Base-by-base conservation (phyloP, 2,888 invertebrate species). In the Lydus trimaculatus region DNA sequence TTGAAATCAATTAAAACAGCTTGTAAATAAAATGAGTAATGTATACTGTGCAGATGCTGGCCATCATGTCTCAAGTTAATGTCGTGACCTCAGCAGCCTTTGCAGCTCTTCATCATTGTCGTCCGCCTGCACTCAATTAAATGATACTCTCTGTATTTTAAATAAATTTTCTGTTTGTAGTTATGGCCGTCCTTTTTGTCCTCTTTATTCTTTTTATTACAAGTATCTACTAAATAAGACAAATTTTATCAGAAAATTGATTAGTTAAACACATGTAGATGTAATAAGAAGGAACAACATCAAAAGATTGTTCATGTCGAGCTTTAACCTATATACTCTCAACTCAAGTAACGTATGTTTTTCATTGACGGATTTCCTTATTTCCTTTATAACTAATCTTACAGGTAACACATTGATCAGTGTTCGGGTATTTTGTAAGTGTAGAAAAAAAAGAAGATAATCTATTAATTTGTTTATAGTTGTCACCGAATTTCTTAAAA, bases 1-100 rank as follows among this genome's bases (percentile, higher is more conserved):
- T 72, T 72, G 72, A 63, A 69, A 69, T 67, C 69, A 72, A 69
- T 72, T 72, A 72, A 72, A 52, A 31, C 60, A 66, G 69, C 66
- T 66, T 67, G 62, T 73, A 73, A 74, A 71, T 74, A 70, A 71
- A 73, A 72, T 67, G 67, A 69, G 68, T 72, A 73, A 71, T 70
- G 68, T 68, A 70, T 65, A 60, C 28, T 56, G 65, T 66, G 70
- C 71, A 67, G 72, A 69, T 67, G 68, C 73, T 71, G 73, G 60
- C 65, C 70, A 63, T 63, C 48, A 60, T 66, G 67, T 67, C 67
- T 70, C 56, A 36, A 67, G 65, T 65, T 28, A n/a, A 56, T 28
- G 56, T 56, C 56, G 25, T 56, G 56, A 56, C 56, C 56, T 56
- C 15, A 20, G 1, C n/a, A 39, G 56, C 56, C 56, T 56, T 56